Conservation (phyloP, 2,888 invertebrate species). For the Tipula lateralis region DNA sequence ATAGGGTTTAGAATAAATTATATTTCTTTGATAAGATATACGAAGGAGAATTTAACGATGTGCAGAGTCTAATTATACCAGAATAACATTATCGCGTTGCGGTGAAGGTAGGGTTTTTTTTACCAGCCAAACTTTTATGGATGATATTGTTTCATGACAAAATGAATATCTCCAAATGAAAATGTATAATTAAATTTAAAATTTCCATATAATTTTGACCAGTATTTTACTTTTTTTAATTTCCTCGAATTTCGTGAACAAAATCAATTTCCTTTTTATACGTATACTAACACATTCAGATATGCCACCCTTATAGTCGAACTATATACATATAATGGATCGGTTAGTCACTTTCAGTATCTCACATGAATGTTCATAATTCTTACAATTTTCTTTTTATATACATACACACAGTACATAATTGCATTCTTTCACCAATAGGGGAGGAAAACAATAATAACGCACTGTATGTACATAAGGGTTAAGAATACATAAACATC, state of each 20-base stretch:
- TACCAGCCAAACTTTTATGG: too few relatives aligned
- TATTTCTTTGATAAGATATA: too few relatives aligned
- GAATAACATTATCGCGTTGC: too few relatives aligned
- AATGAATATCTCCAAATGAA: not conserved
- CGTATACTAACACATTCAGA: not conserved
- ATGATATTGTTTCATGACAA: too few relatives aligned
- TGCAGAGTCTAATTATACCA: too few relatives aligned
- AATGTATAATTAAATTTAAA: not conserved
- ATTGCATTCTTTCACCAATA: constrained; percentile 11
- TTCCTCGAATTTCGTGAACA: not conserved
- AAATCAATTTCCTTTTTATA: constrained; percentile 24
- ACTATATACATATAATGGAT: not conserved
- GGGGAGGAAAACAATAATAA: constrained; percentile 7
- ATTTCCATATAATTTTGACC: not conserved
- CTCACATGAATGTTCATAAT: not conserved
- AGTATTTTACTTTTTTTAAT: not conserved
- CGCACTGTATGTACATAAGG: constrained; percentile 14
- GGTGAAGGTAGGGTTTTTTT: too few relatives aligned
- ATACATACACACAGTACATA: not conserved
- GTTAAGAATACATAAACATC: not conserved
- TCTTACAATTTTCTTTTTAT: not conserved
- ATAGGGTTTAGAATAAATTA: too few relatives aligned
- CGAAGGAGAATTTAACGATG: too few relatives aligned
- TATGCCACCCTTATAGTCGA: not conserved
- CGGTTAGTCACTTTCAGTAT: not conserved